These are phyloP conservation scores for Steatocranus sp. DNA, from an alignment of 2,797 vertebrate genomes.

Conservation along the genomic window DNA sequence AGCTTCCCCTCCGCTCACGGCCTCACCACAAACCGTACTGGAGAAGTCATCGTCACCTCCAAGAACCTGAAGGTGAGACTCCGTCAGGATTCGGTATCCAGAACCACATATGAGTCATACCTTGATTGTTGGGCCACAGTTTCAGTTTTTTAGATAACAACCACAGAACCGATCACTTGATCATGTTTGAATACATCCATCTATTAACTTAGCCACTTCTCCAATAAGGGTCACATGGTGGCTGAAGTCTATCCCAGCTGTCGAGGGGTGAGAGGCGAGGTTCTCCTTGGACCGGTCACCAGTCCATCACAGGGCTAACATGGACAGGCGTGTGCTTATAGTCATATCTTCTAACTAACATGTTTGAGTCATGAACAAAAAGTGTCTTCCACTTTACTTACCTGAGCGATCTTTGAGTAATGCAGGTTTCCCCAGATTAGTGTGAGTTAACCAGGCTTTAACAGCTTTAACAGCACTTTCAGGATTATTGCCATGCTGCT, in stretches of 20 bases:
- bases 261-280: background rate
- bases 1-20: conserved; percentile 94
- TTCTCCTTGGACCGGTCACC: background rate
- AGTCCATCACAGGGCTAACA: background rate
- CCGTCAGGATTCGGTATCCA: background rate
- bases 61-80: conserved; percentile 84
- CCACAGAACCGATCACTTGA: background rate
- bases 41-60: conserved; percentile 87
- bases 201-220: background rate
- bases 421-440: background rate
- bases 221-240: background rate
- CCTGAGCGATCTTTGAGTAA: background rate
- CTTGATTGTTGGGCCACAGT: fast-evolving
- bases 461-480: background rate
- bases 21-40: conserved; percentile 88
- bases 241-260: background rate
- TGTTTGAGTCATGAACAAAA: background rate
- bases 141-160: background rate
- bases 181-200: background rate
- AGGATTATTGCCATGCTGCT: background rate
- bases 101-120: background rate
- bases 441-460: background rate
- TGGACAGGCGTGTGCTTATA: background rate
- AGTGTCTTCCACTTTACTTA: background rate
- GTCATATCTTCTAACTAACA: background rate